Base-by-base conservation (phyloP, 2,888 invertebrate genomes). In the Hypolimnas misippus region DNA sequence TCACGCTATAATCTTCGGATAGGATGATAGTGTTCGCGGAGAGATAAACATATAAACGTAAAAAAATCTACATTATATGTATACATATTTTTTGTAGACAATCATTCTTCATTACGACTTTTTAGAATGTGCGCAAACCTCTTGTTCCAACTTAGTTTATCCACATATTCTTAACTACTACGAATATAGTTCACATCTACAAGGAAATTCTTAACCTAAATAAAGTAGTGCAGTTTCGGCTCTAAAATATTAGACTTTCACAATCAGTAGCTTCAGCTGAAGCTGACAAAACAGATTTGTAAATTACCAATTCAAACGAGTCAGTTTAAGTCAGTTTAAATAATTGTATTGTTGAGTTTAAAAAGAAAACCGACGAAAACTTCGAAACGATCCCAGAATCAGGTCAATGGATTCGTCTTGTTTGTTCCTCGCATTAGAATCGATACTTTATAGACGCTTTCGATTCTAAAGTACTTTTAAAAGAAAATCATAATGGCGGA, bases 341-440 rank as follows among this genome's bases (percentile, higher is more conserved):
- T n/a, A 46, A 46, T 3, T 16, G 17, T 46, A 21, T 19, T 2
- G 8, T 19, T 10, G 5, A 12, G 12, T 12, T 21, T 12, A 12
- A 46, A 46, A 19, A 17, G 12, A 21, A 46, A 46, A 40, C 6
- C 40, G 16, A 14, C 21, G 19, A 46, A 42, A 42, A 46, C 19
- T 21, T 46, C 8, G 12, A 19, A 46, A 19, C 44, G 44, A 21
- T 21, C 5, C 12, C 17, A 21, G 17, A 46, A 46, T 12, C 44
- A n/a, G 44, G 44, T 46, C 44, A 46, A 46, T 46, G 19, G 44
- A 12, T n/a, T 46, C 21, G 19, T 46, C 12, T 46, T 21, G 19
- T 46, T 46, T 46, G 44, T 21, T 46, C 19, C 2, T 10, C 21
- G 16, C 7, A n/a, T n/a, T 42, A n/a, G 19, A 46, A 46, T 46